Base-by-base conservation (phyloP, 2,113 vertebrate genomes). In the Brachypodius melanocephalos region DNA sequence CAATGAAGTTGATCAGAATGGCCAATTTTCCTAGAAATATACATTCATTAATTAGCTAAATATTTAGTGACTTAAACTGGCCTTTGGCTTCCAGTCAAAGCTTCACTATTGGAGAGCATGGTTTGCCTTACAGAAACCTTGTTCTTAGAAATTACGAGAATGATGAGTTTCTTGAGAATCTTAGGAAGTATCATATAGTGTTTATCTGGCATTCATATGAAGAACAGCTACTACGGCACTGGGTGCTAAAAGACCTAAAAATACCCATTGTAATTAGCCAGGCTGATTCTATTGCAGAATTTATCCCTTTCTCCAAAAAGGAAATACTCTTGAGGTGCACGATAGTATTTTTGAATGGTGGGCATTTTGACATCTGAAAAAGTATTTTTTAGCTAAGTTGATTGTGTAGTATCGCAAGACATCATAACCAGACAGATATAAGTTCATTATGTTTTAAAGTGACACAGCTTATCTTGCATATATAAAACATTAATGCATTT, bases 91-190 rank as follows among this genome's bases (percentile, higher is more conserved):
- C 96, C 96, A 97, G 95, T 98, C 97, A 97, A 87, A 96, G 91
- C 97, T 96, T 93, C 91, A 93, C 96, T 96, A 76, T 95, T 73
- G 97, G 88, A 94, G 90, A 94, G 75, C 81, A 93, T 91, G 96
- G 95, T 98, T 97, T 98, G 96, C 96, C 95, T 97, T 95, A 89
- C 59, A 94, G 87, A 96, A 95, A 97, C 93, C 91, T 95, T 96
- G 87, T 94, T 97, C 90, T 90, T 71, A 88, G 92, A 96, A 96
- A 96, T 88, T 76, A 82, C 1, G 8, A 93, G 90, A 95, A 96
- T 48, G 73, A 89, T 68, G 94, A 96, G 92, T 92, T 97, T 95
- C 92, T 90, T 94, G 95, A 88, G 59, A 96, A 90, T 94, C 80
- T 96, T 93, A 90, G 96, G 90, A 93, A 89, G 95, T 91, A 90